Percentiles rank a stretch among this genome's conserved stretches.
phyloP scores from a whole-genome alignment of 2,888 invertebrate genomes.

The Epistrophe eligans region DNA sequence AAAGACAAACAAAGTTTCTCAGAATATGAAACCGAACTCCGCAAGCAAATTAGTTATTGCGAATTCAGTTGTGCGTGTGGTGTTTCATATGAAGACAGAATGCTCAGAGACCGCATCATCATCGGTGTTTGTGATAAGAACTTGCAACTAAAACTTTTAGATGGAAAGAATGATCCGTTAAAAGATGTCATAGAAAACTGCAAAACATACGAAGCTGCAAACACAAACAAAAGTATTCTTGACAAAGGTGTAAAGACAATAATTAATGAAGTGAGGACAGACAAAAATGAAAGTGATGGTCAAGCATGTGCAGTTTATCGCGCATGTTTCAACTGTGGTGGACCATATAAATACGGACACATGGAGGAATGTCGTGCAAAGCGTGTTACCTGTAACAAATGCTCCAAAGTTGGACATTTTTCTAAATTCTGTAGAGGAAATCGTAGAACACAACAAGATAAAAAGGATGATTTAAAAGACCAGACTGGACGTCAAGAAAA shows the following conservation, averaged over 20 bases:
- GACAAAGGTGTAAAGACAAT: neutral
- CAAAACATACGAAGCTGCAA: neutral
- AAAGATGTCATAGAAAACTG: no score
- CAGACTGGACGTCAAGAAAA: neutral
- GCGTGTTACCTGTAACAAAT: neutral
- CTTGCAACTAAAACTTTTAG: neutral
- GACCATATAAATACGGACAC: neutral
- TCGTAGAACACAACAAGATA: no score
- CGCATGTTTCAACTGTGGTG: neutral
- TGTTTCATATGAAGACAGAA: neutral
- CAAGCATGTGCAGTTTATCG: conserved; percentile 1
- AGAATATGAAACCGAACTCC: neutral
- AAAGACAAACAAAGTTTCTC: conserved; percentile 2
- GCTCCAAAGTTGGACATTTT: neutral
- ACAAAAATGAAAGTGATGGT: neutral
- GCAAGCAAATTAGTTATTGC: neutral
- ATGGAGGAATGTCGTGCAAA: neutral
- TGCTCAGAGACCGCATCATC: neutral
- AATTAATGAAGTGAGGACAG: neutral
- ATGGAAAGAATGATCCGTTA: no score
- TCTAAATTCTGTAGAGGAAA: neutral
- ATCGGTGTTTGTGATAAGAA: neutral
- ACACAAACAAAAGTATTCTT: neutral
- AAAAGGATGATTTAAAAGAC: neutral
- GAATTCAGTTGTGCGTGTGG: neutral